phyloP scores from a whole-genome alignment of 1,140 invertebrate species.

The Leptinotarsa undecemlineata region DNA sequence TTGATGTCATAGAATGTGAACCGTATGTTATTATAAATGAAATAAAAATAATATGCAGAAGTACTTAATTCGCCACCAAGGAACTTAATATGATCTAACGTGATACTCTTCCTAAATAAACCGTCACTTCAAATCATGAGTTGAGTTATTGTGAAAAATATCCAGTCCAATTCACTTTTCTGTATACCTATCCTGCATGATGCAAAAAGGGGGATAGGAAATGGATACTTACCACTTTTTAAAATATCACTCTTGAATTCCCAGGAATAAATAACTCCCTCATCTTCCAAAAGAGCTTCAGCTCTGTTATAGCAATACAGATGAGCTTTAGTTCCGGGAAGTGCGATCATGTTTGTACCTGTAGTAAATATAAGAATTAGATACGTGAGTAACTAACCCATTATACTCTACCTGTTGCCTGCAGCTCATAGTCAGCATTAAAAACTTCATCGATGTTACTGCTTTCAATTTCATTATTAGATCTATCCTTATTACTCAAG shows the following conservation, averaged over 20 bases:
- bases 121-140: no score
- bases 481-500: conserved; percentile 20
- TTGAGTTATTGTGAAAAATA: no score
- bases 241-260: conserved; percentile 16
- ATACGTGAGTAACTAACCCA: background rate
- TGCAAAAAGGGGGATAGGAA: no score
- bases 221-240: background rate
- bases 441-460: conserved; percentile 27
- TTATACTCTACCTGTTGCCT: conserved; percentile 3
- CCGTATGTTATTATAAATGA: no score
- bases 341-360: conserved; percentile 33
- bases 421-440: conserved; percentile 14
- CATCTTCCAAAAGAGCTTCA: conserved; percentile 19
- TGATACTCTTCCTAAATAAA: no score
- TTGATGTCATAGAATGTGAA: no score
- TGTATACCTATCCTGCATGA: no score
- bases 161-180: no score
- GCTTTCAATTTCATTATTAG: conserved; percentile 20
- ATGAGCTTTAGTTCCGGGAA: conserved; percentile 22
- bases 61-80: no score
- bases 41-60: no score
- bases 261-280: conserved; percentile 24
- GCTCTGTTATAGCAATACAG: conserved; percentile 34
- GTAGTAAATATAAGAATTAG: conserved; percentile 25
- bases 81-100: no score